Percentiles rank a stretch among this genome's conserved stretches.
Evolutionary conservation across 2,113 vertebrate species (phyloP).

Genomic region (Cynopterus brachyotis): DNA sequence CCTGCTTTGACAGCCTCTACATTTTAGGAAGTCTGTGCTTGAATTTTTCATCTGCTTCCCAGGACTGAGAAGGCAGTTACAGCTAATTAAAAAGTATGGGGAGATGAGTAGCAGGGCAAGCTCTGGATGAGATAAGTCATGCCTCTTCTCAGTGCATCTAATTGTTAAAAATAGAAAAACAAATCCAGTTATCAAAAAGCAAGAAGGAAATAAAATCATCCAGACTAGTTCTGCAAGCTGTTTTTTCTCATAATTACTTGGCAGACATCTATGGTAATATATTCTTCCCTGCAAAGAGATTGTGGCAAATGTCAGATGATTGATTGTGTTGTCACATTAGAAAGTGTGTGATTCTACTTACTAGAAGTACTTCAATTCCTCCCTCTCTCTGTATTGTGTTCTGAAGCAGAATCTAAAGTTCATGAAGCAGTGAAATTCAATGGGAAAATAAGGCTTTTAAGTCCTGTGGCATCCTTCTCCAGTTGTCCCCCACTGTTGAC

Average conservation of each 20-base stretch:
- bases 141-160: neutral
- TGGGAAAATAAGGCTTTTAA: neutral
- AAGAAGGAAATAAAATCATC: neutral
- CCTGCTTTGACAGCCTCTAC: neutral
- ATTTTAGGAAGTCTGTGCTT: neutral
- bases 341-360: neutral
- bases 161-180: neutral
- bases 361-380: neutral
- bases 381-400: neutral
- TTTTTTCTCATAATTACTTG: constrained; percentile 19
- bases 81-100: neutral
- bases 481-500: neutral
- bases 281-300: constrained; percentile 26
- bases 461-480: neutral
- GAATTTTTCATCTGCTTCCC: neutral
- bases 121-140: neutral
- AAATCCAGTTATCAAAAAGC: constrained; percentile 5
- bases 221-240: neutral
- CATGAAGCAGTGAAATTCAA: neutral
- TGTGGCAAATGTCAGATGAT: constrained; percentile 56
- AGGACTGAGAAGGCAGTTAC: neutral
- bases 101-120: neutral
- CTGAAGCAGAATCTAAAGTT: neutral
- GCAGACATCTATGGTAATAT: neutral
- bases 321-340: neutral